Base-by-base conservation (phyloP, 2,888 invertebrate species). In the Unio delphinus region DNA sequence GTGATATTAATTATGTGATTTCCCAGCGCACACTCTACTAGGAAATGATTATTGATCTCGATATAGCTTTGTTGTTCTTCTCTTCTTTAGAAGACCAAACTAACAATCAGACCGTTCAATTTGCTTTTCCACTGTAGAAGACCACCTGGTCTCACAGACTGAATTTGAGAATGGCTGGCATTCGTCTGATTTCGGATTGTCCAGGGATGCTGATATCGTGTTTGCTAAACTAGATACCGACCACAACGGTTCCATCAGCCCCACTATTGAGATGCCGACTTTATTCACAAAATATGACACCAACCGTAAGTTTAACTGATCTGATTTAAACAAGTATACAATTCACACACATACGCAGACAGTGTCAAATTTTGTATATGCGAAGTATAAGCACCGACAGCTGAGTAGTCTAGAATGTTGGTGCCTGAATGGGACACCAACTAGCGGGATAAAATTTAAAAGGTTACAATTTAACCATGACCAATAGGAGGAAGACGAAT, bases 131-230 rank as follows among this genome's bases (percentile, higher is more conserved):
- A 23, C 59, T 65, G 0, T 67, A 85, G 84, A 72, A 23, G 78
- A 82, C 63, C 68, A 75, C 20, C 70, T 65, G 0, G 79, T 83
- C 8, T 71, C 74, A n/a, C 79, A 78, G 64, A 45, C 65, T 3
- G 83, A 84, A 58, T 80, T 84, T 63, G 79, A 76, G 20, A 64
- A 70, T 4, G 80, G 78, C 0, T 85, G 85, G 85, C 65, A 68
- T 3, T 63, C 70, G 23, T 75, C 75, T 15, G 77, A 75, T 54
- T 85, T 83, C 56, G 82, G 81, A 0, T 71, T 79, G 1, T 60
- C 66, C 3, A 68, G 76, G n/a, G 82, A 82, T 30, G 80, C 82
- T 3, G 80, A 81, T 54, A 59, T 65, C 11, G 64, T 85, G 20
- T 83, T 84, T 65, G 34, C 64, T 0, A 59, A 73, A 11, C 62